A percentile compares a stretch with the other conserved stretches of the same genome.
phyloP scores from a whole-genome alignment of 2,113 vertebrate species.

The Hemiscyllium ocellatum region DNA sequence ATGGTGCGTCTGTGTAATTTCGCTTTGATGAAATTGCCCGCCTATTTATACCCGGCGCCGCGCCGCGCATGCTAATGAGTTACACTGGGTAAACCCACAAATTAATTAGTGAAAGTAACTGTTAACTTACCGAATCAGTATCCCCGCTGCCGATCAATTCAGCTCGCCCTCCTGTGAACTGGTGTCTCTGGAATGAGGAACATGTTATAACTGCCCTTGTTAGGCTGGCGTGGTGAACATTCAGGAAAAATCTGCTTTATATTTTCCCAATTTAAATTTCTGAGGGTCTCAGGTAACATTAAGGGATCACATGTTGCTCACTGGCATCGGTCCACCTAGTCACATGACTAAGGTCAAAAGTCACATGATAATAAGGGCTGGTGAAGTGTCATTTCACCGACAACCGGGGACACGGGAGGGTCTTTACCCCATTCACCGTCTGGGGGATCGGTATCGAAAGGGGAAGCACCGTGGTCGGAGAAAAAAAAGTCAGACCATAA shows the following conservation, averaged over 20 bases:
- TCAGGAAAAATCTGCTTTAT: constrained; percentile 45
- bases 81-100: constrained; percentile 40
- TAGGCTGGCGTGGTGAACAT: constrained; percentile 40
- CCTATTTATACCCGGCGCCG: constrained; percentile 40
- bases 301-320: constrained; percentile 53
- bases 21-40: constrained; percentile 40
- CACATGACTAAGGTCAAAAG: constrained; percentile 53
- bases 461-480: neutral
- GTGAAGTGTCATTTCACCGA: constrained; percentile 38
- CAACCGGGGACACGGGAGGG: constrained; percentile 1
- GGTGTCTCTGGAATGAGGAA: neutral
- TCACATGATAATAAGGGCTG: constrained; percentile 47
- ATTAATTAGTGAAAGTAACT: constrained; percentile 45
- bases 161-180: neutral
- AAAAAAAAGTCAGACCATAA: constrained; percentile 15
- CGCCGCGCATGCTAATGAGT: constrained; percentile 45
- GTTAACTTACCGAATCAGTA: constrained; percentile 49
- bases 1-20: constrained; percentile 40
- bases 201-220: neutral
- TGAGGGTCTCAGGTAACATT: constrained; percentile 47
- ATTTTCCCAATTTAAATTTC: constrained; percentile 49
- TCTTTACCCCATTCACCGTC: neutral
- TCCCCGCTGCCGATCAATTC: constrained; percentile 40
- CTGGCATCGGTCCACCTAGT: constrained; percentile 45
- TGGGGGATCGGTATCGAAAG: neutral